Base-by-base conservation (phyloP, 2,113 vertebrate species). In the Onychostruthus taczanowskii region DNA sequence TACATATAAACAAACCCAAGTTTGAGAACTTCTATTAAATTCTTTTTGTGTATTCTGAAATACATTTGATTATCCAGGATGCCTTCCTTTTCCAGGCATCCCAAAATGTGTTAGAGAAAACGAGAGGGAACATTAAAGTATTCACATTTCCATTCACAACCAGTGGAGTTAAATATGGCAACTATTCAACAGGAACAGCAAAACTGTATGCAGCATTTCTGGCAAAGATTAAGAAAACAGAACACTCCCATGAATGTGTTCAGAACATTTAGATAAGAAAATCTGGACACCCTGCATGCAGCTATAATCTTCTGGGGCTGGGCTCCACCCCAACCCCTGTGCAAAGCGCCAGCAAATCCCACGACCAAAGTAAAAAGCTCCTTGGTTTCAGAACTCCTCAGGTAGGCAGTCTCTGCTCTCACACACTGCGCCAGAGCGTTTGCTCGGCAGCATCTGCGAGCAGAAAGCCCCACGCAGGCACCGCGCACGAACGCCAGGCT, bases 91-190 rank as follows among this genome's bases (percentile, higher is more conserved):
- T 80, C 67, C 53, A 92, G 23, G 37, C 70, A 93, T 82, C 83
- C 43, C 73, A 75, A 84, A 92, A 63, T 5, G 7, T 7, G 8
- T 39, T 66, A 82, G 14, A 76, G 33, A 92, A 91, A 94, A 88
- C 35, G 10, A 84, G 68, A 75, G 20, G 24, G 5, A 68, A 31
- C 27, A 64, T 26, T 28, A 58, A 76, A 88, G 46, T 8, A 70
- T 43, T 67, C 64, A 47, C 80, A 78, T 90, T 93, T 84, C 68
- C 76, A 89, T 64, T 90, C 86, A 75, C 39, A 63, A 81, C 17
- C 76, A 77, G 39, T 41, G 76, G 80, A 90, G 66, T 89, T 78
- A 95, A 93, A 94, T 72, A 92, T 39, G 69, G 86, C 83, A 90
- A 81, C 58, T 79, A 72, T 73, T 94, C 88, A 89, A 66, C 1